These are phyloP conservation scores for Chanos chanos DNA, from an alignment of 2,797 vertebrate genomes.

Conservation along the genomic window DNA sequence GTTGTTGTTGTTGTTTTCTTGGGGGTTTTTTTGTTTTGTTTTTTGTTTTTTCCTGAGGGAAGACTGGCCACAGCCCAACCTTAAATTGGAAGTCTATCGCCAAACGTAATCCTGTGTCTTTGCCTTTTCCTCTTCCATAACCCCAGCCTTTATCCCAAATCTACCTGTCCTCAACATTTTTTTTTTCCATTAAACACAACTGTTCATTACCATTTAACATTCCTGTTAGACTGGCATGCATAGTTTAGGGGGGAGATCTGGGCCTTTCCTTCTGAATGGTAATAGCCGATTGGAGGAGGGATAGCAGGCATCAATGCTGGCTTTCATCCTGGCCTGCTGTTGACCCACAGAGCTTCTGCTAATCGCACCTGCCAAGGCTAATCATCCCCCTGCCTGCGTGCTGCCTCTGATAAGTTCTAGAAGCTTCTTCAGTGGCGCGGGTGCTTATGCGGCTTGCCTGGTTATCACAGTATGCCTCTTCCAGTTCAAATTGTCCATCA, in stretches of 20 bases:
- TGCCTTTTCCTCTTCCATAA: no score
- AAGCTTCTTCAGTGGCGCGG: conserved; percentile 84
- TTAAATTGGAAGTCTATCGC: no score
- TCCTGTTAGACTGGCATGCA: conserved; percentile 78
- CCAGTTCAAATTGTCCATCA: conserved; percentile 89
- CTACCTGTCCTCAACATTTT: no score
- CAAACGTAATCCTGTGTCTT: no score
- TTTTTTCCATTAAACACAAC: no score
- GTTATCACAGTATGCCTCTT: conserved; percentile 84
- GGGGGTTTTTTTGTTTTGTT: no score
- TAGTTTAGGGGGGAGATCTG: conserved; percentile 53
- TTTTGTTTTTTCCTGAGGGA: no score
- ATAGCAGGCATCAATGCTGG: conserved; percentile 87
- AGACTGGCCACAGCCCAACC: no score
- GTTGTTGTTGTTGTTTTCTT: no score
- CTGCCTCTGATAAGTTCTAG: conserved; percentile 98
- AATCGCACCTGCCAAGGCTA: conserved; percentile 95
- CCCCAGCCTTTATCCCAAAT: no score
- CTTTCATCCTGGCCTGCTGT: conserved; percentile 93
- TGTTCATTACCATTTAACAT: not conserved
- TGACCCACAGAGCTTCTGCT: conserved; percentile 87
- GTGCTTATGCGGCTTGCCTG: conserved; percentile 58
- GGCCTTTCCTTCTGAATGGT: conserved; percentile 78
- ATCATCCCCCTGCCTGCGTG: conserved; percentile 95
- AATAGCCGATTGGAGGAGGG: conserved; percentile 88